Base-by-base conservation (phyloP, 2,797 vertebrate genomes). In the Xenops minutus region DNA sequence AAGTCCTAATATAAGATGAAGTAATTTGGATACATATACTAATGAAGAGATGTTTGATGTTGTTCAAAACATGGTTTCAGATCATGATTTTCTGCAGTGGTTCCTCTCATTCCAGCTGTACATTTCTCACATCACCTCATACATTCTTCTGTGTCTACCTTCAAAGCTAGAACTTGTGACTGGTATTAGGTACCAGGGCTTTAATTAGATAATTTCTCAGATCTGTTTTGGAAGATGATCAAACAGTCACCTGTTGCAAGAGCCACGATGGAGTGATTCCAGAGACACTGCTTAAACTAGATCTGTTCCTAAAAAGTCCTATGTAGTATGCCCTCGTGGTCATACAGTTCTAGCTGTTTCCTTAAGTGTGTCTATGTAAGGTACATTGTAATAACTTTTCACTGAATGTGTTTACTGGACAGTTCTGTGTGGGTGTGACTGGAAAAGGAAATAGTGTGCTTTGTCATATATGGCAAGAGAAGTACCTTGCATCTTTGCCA, bases 51-150 rank as follows among this genome's bases (percentile, higher is more conserved):
- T 7, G 9, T 74, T 51, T 74, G 66, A 18, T 24, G 15, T 16
- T 63, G 41, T 43, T 89, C 30, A 74, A 41, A 90, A 58, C 2
- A 1, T 23, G 7, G 1, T 41, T 89, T 91, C 51, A 43, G 21
- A 46, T 61, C 0, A 0, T 36, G 16, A 1, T 64, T 68, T 49
- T 80, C 44, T 61, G 61, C 56, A 69, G 18, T 52, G 46, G 9
- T 36, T 51, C 27, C 36, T 78, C 44, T 39, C 46, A 18, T 43
- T 72, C n/a, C n/a, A 63, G 39, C 24, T 78, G 18, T 44, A 13
- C 1, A 0, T 78, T 80, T 66, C 74, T 75, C 7, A 14, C 13
- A 27, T 76, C 43, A n/a, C 48, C 12, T 62, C 24, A 4, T 27
- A 9, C 2, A 6, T 59, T 37, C 29, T 61, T 71, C 36, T 39